Percentiles rank a stretch among this genome's conserved stretches.
phyloP scores from a whole-genome alignment of 2,888 invertebrate genomes.

The Trachelus tabidus region DNA sequence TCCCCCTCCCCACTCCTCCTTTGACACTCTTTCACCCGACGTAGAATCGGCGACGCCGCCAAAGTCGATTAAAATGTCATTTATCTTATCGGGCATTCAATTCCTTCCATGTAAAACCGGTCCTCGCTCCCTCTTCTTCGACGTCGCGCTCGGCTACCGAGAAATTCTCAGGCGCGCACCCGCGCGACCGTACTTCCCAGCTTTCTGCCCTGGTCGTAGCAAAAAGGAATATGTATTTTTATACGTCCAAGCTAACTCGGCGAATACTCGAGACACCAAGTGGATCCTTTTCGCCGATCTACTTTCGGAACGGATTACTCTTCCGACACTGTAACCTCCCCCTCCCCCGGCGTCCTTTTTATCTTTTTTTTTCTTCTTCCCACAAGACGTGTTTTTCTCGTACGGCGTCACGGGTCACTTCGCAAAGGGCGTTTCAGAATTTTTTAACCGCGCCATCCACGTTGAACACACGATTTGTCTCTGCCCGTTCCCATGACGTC shows the following conservation, averaged over 20 bases:
- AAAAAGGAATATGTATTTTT: background rate
- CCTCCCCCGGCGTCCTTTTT: background rate
- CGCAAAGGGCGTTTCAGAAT: background rate
- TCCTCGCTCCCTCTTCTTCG: background rate
- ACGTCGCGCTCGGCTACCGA: background rate
- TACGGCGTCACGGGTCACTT: background rate
- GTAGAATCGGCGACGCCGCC: background rate
- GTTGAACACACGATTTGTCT: background rate
- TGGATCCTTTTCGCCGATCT: background rate
- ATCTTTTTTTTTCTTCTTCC: too few species aligned
- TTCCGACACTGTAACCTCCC: background rate
- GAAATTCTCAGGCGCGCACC: background rate
- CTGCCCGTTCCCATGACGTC: background rate
- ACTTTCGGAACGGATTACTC: background rate
- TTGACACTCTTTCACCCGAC: background rate
- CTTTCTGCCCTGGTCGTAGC: too few species aligned
- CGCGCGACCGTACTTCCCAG: background rate
- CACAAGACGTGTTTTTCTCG: background rate
- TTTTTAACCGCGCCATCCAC: background rate
- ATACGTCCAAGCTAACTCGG: background rate
- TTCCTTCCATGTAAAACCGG: background rate
- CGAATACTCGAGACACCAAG: background rate
- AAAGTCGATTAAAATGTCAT: conserved; percentile 44
- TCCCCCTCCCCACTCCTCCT: background rate
- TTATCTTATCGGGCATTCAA: conserved; percentile 32